Evolutionary conservation across 2,113 vertebrate species (phyloP), one percentile per base, ranked within the genome.

Genomic region (Spea multiplicata): DNA sequence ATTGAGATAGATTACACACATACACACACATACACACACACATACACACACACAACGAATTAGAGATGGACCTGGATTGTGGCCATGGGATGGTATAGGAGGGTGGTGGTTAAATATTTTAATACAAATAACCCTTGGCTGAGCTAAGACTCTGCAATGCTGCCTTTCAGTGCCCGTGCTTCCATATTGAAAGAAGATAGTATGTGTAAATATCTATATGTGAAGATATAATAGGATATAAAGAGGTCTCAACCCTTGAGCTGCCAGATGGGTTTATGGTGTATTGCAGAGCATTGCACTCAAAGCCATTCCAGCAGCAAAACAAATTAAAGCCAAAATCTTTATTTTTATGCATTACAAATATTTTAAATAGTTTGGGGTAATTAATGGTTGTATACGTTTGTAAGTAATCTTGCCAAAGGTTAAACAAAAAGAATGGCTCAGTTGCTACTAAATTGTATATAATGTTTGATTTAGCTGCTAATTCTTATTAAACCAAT

Each of bases 311-410:
- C 46, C 72, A 71, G 74, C 61, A 57, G 30, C 44, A 57, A 48
- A 8, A 30, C 88, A 88, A 88, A 89, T 94, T 91, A 88, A 97
- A 97, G 96, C 95, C 96, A 98, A 97, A 99, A 98, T 97, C 94
- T 98, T 98, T 99, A 99, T 99, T 99, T 99, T 99, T 99, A 99
- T 99, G 97, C 96, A 95, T 96, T 95, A 95, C 96, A 93, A 97
- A 96, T 99, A 99, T 99, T 99, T 99, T 98, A 98, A 97, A 97
- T 97, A 97, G 96, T 94, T 65, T 95, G 94, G 93, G 91, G 90
- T 94, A 95, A 90, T 94, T 94, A 95, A 90, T 94, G 90, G 83
- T 87, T 89, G 91, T 91, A 94, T 90, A 91, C 94, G 94, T 94
- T 74, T 97, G 95, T 98, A 96, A 94, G 94, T 97, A 95, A 96